Evolutionary conservation across 2,113 vertebrate species (phyloP).

Genomic region (Nematolebias whitei): DNA sequence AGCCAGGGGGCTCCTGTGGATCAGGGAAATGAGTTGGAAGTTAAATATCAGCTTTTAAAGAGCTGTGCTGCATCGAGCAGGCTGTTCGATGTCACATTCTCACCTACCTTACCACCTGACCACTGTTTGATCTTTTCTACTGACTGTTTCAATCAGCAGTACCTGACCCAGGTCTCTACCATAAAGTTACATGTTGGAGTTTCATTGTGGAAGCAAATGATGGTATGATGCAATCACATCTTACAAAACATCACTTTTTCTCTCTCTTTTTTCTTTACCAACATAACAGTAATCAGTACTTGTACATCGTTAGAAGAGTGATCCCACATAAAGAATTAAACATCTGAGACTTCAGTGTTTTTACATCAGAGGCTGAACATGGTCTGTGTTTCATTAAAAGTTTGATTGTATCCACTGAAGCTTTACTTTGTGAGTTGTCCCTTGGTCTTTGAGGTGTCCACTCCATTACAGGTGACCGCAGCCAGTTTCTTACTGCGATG

Average conservation of each 20-base stretch:
- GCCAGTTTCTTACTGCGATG: constrained; percentile 94
- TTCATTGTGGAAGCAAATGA: no score
- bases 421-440: constrained; percentile 95
- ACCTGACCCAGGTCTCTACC: no score
- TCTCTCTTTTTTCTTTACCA: no score
- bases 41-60: neutral
- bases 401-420: neutral
- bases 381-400: constrained; percentile 12
- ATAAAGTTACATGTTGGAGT: no score
- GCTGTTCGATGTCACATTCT: neutral
- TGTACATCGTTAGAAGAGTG: no score
- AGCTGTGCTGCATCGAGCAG: no score
- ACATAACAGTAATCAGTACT: no score
- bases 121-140: no score
- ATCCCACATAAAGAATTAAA: no score
- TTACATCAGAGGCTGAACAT: no score
- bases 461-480: constrained; percentile 92
- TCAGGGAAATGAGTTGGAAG: neutral
- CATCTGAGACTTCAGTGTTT: neutral
- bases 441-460: constrained; percentile 93
- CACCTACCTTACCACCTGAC: neutral
- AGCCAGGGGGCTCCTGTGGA: constrained; percentile 89
- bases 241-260: no score
- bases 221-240: no score
- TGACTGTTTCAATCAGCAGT: neutral